A percentile compares a stretch with the other conserved stretches of the same genome.
These are phyloP conservation scores for Embiotoca jacksoni DNA, from an alignment of 2,113 vertebrate genomes.

Conservation along the genomic window DNA sequence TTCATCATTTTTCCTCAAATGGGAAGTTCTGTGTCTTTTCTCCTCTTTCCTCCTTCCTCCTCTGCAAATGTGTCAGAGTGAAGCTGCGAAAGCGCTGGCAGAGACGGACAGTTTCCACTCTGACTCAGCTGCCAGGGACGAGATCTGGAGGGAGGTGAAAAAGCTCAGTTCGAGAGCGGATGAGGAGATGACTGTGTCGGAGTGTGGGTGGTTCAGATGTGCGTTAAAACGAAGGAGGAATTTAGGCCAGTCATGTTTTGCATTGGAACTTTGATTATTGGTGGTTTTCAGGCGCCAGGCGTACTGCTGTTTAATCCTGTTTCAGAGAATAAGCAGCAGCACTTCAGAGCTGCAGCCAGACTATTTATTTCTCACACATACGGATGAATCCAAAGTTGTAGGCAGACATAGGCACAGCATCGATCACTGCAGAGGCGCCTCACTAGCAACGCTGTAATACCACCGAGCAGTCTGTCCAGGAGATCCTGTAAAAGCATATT, in stretches of 20 bases:
- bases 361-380: not conserved
- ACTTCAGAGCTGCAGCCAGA: not conserved
- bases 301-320: not conserved
- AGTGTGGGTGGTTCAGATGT: conserved; percentile 44
- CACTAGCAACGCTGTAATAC: no score
- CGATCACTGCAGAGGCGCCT: no score
- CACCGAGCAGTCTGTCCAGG: no score
- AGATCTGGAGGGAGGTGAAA: conserved; percentile 45
- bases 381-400: no score
- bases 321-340: not conserved
- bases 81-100: conserved; percentile 73
- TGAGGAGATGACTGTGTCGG: conserved; percentile 48
- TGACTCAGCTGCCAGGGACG: conserved; percentile 57
- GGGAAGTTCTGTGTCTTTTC: not conserved
- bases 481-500: no score
- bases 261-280: not conserved
- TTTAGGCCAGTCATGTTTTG: conserved; percentile 4
- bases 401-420: no score
- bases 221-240: conserved; percentile 23
- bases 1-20: not conserved
- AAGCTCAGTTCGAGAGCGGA: conserved; percentile 33
- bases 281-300: not conserved
- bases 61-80: conserved; percentile 42
- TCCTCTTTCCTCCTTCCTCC: conserved; percentile 12
- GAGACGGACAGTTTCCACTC: conserved; percentile 63